Evolutionary conservation across 2,113 vertebrate genomes (phyloP).

Genomic region (Bubo bubo): DNA sequence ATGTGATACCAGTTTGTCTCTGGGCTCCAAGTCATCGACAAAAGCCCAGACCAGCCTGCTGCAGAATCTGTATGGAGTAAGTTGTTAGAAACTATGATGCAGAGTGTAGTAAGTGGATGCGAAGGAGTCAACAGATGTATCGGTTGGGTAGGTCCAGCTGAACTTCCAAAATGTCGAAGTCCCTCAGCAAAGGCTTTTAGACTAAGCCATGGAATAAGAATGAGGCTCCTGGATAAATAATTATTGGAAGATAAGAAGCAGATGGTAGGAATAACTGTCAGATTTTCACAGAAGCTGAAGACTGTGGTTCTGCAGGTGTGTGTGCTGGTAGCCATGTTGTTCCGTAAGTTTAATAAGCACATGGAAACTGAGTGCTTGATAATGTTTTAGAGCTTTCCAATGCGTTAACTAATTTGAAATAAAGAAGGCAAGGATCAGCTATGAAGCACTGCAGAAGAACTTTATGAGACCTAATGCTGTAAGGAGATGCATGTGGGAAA

Average conservation of each 20-base stretch:
- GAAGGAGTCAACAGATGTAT: background rate
- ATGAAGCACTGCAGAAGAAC: background rate
- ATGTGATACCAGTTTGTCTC: background rate
- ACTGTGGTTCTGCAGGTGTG: background rate
- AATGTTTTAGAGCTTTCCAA: background rate
- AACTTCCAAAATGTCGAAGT: background rate
- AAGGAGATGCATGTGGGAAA: background rate
- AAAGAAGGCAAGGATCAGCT: background rate
- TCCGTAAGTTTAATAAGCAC: background rate
- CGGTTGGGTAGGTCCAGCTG: background rate
- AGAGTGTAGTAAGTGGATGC: background rate
- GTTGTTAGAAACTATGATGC: background rate
- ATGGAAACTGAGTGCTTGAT: fast-evolving
- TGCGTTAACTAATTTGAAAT: background rate
- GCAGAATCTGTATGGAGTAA: background rate
- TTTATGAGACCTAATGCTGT: background rate
- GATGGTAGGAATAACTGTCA: background rate
- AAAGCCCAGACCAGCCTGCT: background rate
- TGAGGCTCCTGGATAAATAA: background rate
- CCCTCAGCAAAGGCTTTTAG: background rate
- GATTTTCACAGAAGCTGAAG: background rate
- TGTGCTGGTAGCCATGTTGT: background rate
- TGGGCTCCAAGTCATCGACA: background rate
- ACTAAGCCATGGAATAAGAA: background rate
- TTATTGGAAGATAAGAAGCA: background rate